phyloP scores from a whole-genome alignment of 2,797 vertebrate species.

The Jordanella pulchra region DNA sequence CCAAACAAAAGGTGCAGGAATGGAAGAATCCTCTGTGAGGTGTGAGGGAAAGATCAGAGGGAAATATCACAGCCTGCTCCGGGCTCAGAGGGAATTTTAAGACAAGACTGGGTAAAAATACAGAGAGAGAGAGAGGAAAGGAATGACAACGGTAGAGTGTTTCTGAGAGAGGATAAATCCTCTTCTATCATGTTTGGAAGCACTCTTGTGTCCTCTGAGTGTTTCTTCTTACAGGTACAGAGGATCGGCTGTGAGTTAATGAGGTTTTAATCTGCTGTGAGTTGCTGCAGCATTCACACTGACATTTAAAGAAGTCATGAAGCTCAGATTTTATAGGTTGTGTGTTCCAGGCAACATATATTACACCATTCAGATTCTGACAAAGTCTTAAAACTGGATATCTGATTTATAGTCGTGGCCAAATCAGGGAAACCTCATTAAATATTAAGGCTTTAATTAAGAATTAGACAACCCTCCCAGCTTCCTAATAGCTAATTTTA shows the following conservation, averaged over 20 bases:
- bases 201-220: not conserved
- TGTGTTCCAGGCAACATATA: not conserved
- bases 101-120: conserved; percentile 16
- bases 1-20: conserved; percentile 23
- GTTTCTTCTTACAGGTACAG: conserved; percentile 13
- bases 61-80: conserved; percentile 59
- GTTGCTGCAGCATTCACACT: conserved; percentile 30
- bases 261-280: conserved; percentile 51
- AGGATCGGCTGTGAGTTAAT: conserved; percentile 44
- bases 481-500: not conserved
- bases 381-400: not conserved
- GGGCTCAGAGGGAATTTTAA: conserved; percentile 39
- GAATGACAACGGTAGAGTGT: conserved; percentile 25
- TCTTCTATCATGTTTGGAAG: conserved; percentile 24
- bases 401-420: not conserved
- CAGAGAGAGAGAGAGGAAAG: not conserved
- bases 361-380: conserved; percentile 1
- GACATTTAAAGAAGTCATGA: conserved; percentile 62
- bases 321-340: conserved; percentile 9
- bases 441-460: not conserved
- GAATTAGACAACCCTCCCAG: not conserved
- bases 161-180: conserved; percentile 25
- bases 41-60: conserved; percentile 54
- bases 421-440: not conserved
- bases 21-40: conserved; percentile 25